A percentile compares a stretch with the other conserved stretches of the same genome.
These are phyloP conservation scores for Ariopsis seemanni DNA, from an alignment of 2,113 vertebrate genomes.

Conservation along the genomic window DNA sequence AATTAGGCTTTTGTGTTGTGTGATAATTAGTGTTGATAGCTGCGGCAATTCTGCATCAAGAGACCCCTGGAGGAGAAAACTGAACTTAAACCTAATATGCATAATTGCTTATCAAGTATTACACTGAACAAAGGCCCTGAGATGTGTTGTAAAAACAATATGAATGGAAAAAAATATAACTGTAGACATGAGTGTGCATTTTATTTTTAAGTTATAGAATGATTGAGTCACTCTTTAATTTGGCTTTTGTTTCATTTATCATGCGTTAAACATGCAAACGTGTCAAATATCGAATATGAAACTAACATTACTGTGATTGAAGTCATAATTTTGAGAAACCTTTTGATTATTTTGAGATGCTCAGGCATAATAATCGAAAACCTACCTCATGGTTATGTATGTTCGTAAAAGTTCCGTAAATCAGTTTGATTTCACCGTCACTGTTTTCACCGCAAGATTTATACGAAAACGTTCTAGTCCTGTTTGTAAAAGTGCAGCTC, in stretches of 20 bases:
- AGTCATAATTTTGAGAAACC: neutral
- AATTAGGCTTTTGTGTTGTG: neutral
- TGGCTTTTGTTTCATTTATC: neutral
- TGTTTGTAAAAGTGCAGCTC: conserved; percentile 1
- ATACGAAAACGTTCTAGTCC: neutral
- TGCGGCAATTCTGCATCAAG: neutral
- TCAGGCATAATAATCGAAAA: neutral
- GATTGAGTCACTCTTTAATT: neutral
- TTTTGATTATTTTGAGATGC: neutral
- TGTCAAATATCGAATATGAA: neutral
- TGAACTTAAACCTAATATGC: neutral
- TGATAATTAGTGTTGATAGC: conserved; percentile 4
- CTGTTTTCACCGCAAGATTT: neutral
- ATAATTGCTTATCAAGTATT: neutral
- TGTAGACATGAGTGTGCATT: neutral
- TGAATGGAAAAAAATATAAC: neutral
- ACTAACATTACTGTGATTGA: no score
- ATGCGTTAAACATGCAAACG: no score
- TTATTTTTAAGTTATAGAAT: neutral
- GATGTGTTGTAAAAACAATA: neutral
- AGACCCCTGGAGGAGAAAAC: neutral
- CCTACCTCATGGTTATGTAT: neutral
- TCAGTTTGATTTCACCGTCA: neutral
- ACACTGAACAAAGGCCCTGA: neutral
- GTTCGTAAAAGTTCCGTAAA: neutral